Evolutionary conservation across 2,797 vertebrate genomes (phyloP).

Genomic region (Sebastes matsubarae): DNA sequence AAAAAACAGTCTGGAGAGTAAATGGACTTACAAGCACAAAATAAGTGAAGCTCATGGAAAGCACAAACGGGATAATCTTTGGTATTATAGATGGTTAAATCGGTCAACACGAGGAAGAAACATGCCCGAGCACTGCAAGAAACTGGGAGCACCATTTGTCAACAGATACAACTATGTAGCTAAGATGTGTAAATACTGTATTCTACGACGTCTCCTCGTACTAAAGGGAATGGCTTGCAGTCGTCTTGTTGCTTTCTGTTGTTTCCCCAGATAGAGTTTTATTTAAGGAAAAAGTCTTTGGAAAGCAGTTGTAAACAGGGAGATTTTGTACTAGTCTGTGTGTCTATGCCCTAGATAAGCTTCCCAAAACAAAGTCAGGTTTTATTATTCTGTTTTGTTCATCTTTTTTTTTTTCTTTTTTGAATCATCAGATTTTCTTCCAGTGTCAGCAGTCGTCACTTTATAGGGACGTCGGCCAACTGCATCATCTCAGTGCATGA

Average conservation of each 20-base stretch:
- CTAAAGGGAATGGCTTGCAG: conserved; percentile 71
- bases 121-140: conserved; percentile 64
- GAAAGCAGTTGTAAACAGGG: conserved; percentile 50
- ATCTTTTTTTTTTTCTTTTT: conserved; percentile 30
- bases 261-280: conserved; percentile 47
- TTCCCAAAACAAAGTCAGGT: conserved; percentile 60
- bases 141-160: conserved; percentile 34
- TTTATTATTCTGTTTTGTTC: conserved; percentile 52
- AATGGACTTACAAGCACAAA: conserved; percentile 53
- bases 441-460: conserved; percentile 41
- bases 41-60: conserved; percentile 30
- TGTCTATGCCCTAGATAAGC: conserved; percentile 68
- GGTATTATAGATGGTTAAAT: conserved; percentile 21
- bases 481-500: conserved; percentile 39
- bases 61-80: conserved; percentile 37
- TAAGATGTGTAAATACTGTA: conserved; percentile 71
- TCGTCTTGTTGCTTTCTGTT: conserved; percentile 55
- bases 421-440: conserved; percentile 55
- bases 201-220: conserved; percentile 42
- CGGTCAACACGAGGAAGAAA: conserved; percentile 8
- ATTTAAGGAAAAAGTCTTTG: conserved; percentile 54
- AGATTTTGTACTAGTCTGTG: conserved; percentile 49
- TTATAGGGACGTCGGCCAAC: conserved; percentile 22
- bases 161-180: conserved; percentile 53
- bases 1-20: background rate